Evolutionary conservation across 23 tunicate species (phyloP).

Genomic region (Clavelina lepadiformis): DNA sequence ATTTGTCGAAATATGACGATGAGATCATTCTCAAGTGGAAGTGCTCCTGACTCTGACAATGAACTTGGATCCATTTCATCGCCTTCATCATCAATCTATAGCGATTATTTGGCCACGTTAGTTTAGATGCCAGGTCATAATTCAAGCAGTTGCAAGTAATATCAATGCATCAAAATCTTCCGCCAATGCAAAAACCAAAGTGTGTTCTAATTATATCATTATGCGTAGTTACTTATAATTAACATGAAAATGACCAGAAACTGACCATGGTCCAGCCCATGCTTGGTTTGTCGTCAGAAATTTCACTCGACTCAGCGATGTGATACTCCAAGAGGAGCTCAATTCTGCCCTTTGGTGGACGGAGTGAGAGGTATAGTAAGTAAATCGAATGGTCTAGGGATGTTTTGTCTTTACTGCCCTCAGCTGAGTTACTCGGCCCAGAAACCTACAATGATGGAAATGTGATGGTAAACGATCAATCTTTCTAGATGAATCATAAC

Average conservation of each 20-base stretch:
- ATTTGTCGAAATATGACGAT: conserved; percentile 77
- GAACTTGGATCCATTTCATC: conserved; percentile 1
- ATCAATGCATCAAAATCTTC: too few relatives aligned
- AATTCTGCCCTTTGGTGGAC: conserved; percentile 40
- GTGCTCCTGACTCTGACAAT: conserved; percentile 4
- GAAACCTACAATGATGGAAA: conserved; percentile 25
- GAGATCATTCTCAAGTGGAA: conserved; percentile 76
- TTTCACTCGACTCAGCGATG: background rate
- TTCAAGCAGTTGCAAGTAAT: too few relatives aligned
- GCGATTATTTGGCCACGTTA: too few relatives aligned
- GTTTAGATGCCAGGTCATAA: too few relatives aligned
- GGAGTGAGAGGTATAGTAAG: conserved; percentile 46
- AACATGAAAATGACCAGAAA: too few relatives aligned
- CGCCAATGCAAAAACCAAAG: too few relatives aligned
- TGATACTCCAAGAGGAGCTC: conserved; percentile 47
- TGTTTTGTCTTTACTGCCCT: conserved; percentile 28
- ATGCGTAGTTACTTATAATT: too few relatives aligned
- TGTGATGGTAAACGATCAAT: background rate
- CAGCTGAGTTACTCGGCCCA: conserved; percentile 20
- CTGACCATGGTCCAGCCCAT: conserved; percentile 45
- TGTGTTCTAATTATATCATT: too few relatives aligned
- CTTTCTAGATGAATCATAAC: too few relatives aligned
- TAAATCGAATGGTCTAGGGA: conserved; percentile 71
- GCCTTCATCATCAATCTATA: conserved; percentile 73
- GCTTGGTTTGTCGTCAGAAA: background rate